Evolutionary conservation across 2,797 vertebrate species (phyloP), one percentile per base, ranked within the genome.

Genomic region (Naso thynnoides): DNA sequence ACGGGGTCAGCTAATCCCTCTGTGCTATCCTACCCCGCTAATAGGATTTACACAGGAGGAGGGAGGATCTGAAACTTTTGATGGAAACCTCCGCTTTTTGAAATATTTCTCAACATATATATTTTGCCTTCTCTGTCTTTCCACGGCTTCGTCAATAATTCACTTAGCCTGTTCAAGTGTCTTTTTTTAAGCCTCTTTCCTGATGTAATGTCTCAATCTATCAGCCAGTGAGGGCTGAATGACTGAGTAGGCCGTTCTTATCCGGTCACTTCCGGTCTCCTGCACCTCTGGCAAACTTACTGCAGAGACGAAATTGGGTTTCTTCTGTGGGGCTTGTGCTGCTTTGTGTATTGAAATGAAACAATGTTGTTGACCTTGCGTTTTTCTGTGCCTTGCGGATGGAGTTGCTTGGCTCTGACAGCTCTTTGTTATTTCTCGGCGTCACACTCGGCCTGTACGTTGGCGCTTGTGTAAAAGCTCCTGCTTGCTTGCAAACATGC

Each of bases 121-220:
- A n/a, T 77, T 79, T 71, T 68, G 59, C 63, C 45, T 67, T 65
- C 60, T 65, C 57, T 88, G 70, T 83, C 66, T 82, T 65, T 64
- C 57, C 54, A 50, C 27, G 15, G 53, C 77, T 73, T 87, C 85
- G 87, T 91, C 61, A 62, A 83, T 91, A 79, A 89, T 92, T 91
- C 79, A 88, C 45, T 60, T 74, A 24, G 63, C 78, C 64, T 26
- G 68, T 82, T 89, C 71, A 85, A 79, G 64, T 86, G 59, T 87
- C 45, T 88, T 82, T 91, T n/a, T 90, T 73, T 73, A 81, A 89
- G 77, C 71, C 71, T 64, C 55, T 78, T 70, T 75, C 60, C 78
- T 76, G 83, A 68, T 38, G 75, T 67, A 65, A 83, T 73, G 70
- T 79, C 78, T 85, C 58, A n/a, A 85, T 91, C 76, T 79, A 80